Base-by-base conservation (phyloP, 2,113 vertebrate species). In the Pampusana beccarii region DNA sequence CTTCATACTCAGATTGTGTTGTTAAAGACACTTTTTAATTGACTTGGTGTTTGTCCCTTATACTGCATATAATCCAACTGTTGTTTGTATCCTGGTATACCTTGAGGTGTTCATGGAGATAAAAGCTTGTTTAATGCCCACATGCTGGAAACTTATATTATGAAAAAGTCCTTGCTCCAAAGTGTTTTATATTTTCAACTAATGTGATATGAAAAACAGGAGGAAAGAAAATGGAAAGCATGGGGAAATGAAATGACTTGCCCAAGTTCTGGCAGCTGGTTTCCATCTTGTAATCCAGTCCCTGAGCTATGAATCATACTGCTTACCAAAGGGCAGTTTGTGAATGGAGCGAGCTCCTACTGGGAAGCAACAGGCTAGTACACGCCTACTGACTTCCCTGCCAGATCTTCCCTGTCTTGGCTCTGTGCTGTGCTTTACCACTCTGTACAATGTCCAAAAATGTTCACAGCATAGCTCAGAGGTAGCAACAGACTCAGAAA, bases 251-350 rank as follows among this genome's bases (percentile, higher is more conserved):
- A 93, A 95, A 92, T 70, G 73, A 95, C 86, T 91, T 84, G 89
- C 89, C 91, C 73, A 87, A 79, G 61, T 95, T 84, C 80, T 95
- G 86, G 96, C 95, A 89, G 90, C 87, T 94, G 90, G 26, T 94
- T 94, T 95, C 81, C 78, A 96, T 90, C 38, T 93, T 91, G 78
- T 88, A 93, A 91, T 90, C 87, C 81, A 48, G 86, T 95, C 93
- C 77, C 93, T 81, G 86, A 91, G 93, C 93, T 86, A 93, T 92
- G 94, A 96, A 89, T 95, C 95, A 92, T 56, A 71, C 77, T 67
- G 89, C 86, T 93, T 95, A 95, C 95, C 77, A 77, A 95, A 95
- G 94, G 91, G 91, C 86, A 97, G 86, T 96, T 92, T 94, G 91
- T 93, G 95, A 83, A 93, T n/a, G 92, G 95, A 90, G 96, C 73